These are phyloP conservation scores for Rhogogaster chlorosoma DNA, from an alignment of 2,888 invertebrate species.

Conservation along the genomic window DNA sequence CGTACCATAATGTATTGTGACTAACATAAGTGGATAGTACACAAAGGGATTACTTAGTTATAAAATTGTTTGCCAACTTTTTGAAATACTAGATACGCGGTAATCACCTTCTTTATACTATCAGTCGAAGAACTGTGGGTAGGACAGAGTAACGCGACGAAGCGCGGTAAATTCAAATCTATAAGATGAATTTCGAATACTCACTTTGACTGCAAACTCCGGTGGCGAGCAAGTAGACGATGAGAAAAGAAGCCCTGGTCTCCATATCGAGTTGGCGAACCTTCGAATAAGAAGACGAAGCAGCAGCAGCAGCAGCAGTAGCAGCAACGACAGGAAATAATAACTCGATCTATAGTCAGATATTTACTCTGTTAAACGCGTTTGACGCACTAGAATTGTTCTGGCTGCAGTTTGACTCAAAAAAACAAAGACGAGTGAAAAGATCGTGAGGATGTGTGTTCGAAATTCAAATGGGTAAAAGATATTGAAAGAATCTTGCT, in stretches of 20 bases:
- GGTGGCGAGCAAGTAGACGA: not conserved
- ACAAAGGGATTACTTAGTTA: not conserved
- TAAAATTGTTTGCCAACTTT: not conserved
- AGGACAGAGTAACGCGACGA: not conserved
- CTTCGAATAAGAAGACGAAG: not conserved
- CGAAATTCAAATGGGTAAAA: not conserved
- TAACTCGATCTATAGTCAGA: not conserved
- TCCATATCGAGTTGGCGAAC: not conserved
- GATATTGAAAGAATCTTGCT: not conserved
- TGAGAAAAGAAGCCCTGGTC: conserved; percentile 2
- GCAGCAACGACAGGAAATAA: not conserved
- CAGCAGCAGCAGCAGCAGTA: not conserved
- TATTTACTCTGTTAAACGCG: not conserved
- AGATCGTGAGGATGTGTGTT: not conserved
- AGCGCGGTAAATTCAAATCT: not conserved
- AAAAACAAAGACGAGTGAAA: not conserved
- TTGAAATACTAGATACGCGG: not conserved
- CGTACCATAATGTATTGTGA: not conserved
- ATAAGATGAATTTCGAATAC: not conserved
- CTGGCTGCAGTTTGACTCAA: not conserved
- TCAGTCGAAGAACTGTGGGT: not conserved
- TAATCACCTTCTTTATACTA: not conserved
- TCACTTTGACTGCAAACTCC: conserved; percentile 27
- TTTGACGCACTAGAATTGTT: not conserved
- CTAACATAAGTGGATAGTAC: not conserved